Conservation (phyloP, 2,888 invertebrate genomes). For the Onchidella celtica region DNA sequence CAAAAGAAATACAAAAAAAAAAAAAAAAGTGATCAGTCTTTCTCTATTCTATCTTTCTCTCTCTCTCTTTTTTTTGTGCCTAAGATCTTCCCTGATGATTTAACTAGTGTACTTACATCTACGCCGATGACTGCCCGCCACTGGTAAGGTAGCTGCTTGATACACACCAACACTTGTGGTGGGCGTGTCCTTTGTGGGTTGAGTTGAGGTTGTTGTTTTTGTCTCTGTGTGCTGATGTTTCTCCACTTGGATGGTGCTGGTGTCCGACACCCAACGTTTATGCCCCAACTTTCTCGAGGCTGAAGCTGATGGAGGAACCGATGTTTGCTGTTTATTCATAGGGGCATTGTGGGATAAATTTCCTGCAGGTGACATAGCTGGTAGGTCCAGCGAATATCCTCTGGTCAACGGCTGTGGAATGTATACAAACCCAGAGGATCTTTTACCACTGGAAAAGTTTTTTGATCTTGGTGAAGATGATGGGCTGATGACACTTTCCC, state of each 20-base stretch:
- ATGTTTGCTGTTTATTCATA: background rate
- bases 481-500: slow-evolving; percentile 15
- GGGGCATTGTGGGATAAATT: background rate
- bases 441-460: background rate
- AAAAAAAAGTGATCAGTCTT: too few species aligned
- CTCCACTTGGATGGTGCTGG: slow-evolving; percentile 27
- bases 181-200: too few species aligned
- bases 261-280: slow-evolving; percentile 50
- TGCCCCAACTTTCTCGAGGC: slow-evolving; percentile 30
- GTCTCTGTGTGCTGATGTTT: too few species aligned
- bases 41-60: too few species aligned
- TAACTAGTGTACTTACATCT: too few species aligned
- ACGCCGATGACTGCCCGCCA: too few species aligned
- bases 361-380: background rate
- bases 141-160: too few species aligned
- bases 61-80: too few species aligned
- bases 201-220: too few species aligned
- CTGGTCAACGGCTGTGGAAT: background rate
- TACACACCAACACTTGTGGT: too few species aligned
- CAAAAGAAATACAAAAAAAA: too few species aligned
- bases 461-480: slow-evolving; percentile 25
- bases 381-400: background rate
- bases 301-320: background rate
- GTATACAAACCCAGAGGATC: slow-evolving; percentile 25
- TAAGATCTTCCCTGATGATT: too few species aligned